Evolutionary conservation across 2,888 invertebrate species (phyloP), one percentile per base, ranked within the genome.

Genomic region (Microctonus aethiopoides): DNA sequence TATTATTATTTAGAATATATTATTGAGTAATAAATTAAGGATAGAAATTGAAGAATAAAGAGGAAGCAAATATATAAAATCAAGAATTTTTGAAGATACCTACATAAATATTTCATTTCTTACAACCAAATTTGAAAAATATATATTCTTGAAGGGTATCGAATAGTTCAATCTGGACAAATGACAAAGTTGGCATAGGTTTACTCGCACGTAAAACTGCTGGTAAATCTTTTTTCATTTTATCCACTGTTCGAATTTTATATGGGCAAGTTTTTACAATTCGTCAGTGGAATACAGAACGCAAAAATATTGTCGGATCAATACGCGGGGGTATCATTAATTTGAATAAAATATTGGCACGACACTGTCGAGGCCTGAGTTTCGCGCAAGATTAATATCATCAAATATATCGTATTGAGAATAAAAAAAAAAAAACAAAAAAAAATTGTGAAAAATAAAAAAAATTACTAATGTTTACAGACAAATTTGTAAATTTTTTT

Each of bases 321-420:
- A 69, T 69, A 54, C 56, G 59, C 41, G 13, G 64, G 57, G 63
- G 59, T 65, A 54, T 68, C 73, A 72, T 73, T 73, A 69, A 70
- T 72, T 73, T 34, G 63, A 71, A 72, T 69, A 73, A 73, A 73
- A 67, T 69, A 73, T 69, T 60, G 69, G 62, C 51, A 59, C 29
- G 46, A 29, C 62, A 60, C 72, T 63, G 34, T 60, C 64, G 34
- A 46, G 46, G 16, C 46, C 16, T 16, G 46, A 46, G 6, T 16
- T 16, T 16, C 16, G 7, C 16, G 6, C 16, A 46, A 46, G 46
- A 46, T 46, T 46, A 16, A 46, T 46, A 46, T 46, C 39, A 39
- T 39, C 46, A 20, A 46, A 46, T 16, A 16, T 46, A 46, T 46
- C 16, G 46, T 46, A 20, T 29, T 54, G 67, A 22, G 60, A 57